Percentiles rank a stretch among this genome's conserved stretches.
phyloP scores from a whole-genome alignment of 1,140 invertebrate species.

The Ylistrum balloti region DNA sequence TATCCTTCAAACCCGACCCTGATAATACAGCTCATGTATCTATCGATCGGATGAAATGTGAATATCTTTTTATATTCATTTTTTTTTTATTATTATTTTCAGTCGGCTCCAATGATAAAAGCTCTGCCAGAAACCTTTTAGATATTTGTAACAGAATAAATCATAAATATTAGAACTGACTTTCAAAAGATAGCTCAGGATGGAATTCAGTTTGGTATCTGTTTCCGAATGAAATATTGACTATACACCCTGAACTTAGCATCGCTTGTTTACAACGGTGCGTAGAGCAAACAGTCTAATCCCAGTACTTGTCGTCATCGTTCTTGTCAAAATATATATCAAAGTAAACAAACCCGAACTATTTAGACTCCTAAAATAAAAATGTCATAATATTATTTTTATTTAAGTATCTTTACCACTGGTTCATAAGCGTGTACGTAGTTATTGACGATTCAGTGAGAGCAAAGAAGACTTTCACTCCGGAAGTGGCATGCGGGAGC shows the following conservation, averaged over 20 bases:
- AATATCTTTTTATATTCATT: not conserved
- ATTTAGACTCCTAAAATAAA: not conserved
- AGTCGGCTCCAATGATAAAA: not conserved
- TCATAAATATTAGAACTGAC: not conserved
- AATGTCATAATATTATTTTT: not conserved
- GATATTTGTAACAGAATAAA: not conserved
- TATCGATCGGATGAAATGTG: not conserved
- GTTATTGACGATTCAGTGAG: not conserved
- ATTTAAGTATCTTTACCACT: not conserved
- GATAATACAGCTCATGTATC: not conserved
- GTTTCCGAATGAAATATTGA: not conserved
- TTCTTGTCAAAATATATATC: slow-evolving; percentile 15
- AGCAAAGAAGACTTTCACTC: not conserved
- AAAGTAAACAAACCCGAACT: not conserved
- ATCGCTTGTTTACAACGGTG: not conserved
- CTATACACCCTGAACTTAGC: not conserved
- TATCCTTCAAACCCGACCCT: not conserved
- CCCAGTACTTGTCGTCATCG: not conserved
- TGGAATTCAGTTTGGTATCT: not conserved
- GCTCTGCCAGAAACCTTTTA: not conserved
- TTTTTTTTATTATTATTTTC: slow-evolving; percentile 22
- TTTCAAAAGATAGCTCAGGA: not conserved
- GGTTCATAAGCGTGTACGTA: not conserved
- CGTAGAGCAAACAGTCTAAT: not conserved
- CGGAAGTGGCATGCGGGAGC: slow-evolving; percentile 8